Conservation (phyloP, 1,140 invertebrate genomes). For the Euura saliciscinereae region DNA sequence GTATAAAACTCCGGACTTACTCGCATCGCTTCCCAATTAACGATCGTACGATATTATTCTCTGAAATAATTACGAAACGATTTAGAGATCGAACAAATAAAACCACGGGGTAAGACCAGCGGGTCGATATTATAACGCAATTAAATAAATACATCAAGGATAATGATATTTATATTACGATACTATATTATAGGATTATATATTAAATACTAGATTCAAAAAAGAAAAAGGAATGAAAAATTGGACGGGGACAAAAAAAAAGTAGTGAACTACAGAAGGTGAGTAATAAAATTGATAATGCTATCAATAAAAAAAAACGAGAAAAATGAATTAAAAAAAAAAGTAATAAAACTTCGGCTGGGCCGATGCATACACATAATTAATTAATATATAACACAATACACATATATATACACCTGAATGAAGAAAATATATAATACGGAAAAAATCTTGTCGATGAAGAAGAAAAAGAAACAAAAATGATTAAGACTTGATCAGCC, state of each 20-base stretch:
- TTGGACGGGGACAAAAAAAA: neutral
- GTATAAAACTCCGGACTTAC: neutral
- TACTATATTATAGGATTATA: too few species aligned
- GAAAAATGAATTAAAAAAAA: neutral
- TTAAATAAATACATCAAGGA: too few species aligned
- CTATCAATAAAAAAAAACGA: neutral
- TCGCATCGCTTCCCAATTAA: too few species aligned
- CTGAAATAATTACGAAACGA: too few species aligned
- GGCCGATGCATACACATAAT: neutral
- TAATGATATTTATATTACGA: too few species aligned
- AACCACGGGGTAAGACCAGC: too few species aligned
- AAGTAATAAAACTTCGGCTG: neutral
- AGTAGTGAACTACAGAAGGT: neutral
- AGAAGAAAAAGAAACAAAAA: neutral
- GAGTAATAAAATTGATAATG: neutral
- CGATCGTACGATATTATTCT: too few species aligned
- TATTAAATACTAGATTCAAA: neutral
- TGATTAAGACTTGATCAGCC: neutral
- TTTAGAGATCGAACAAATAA: too few species aligned
- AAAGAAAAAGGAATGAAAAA: neutral
- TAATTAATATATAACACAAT: neutral
- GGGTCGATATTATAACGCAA: too few species aligned
- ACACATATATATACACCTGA: neutral
- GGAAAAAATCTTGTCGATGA: neutral
- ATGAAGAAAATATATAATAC: neutral